Percentiles rank a stretch among this genome's conserved stretches.
Evolutionary conservation across 2,113 vertebrate genomes (phyloP).

Genomic region (Menidia beryllina): DNA sequence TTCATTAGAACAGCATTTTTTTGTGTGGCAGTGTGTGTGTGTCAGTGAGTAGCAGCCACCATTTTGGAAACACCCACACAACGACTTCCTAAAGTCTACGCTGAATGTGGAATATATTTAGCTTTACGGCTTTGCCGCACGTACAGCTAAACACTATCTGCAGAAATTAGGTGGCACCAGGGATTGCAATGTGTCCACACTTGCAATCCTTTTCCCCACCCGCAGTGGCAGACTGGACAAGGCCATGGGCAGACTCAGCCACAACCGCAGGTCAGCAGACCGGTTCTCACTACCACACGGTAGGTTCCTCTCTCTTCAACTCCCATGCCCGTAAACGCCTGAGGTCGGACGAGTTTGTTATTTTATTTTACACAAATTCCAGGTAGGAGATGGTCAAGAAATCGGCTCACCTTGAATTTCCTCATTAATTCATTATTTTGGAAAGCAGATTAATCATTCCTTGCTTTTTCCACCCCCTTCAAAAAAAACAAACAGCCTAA

Average conservation of each 20-base stretch:
- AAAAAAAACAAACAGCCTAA: too few species aligned
- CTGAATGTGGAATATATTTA: conserved; percentile 34
- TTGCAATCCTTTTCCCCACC: conserved; percentile 23
- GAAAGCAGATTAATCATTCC: neutral
- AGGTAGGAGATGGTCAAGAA: neutral
- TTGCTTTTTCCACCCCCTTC: neutral
- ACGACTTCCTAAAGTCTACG: conserved; percentile 17
- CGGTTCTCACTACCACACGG: conserved; percentile 54
- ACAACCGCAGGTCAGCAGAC: conserved; percentile 54
- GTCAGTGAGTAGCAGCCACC: neutral
- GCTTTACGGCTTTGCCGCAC: conserved; percentile 44
- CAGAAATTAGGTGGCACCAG: conserved; percentile 40
- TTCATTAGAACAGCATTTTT: conserved; percentile 31
- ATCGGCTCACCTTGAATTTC: neutral
- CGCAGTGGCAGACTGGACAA: conserved; percentile 52
- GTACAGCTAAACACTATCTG: conserved; percentile 51
- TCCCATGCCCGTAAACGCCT: conserved; percentile 42
- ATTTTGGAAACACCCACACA: conserved; percentile 44
- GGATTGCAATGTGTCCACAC: neutral
- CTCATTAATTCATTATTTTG: too few species aligned
- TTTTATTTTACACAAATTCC: conserved; percentile 39
- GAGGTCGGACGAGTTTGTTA: conserved; percentile 19
- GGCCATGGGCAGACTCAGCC: conserved; percentile 45
- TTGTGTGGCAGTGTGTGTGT: neutral
- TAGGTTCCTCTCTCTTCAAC: conserved; percentile 53